Evolutionary conservation across 2,797 vertebrate genomes (phyloP).

Genomic region (Eremophila alpestris): DNA sequence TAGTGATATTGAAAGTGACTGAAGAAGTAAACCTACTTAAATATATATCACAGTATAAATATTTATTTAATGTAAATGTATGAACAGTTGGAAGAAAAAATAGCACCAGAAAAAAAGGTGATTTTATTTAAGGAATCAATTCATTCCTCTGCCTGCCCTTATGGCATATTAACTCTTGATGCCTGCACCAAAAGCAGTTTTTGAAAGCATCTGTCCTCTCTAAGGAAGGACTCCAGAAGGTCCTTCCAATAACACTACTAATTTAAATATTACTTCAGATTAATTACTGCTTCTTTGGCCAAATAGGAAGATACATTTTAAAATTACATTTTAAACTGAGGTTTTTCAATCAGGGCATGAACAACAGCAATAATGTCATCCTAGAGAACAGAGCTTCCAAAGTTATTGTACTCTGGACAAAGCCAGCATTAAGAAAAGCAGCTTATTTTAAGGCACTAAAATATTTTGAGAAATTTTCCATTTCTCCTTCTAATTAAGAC

Average conservation of each 20-base stretch:
- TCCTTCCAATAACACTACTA: background rate
- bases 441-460: conserved; percentile 53
- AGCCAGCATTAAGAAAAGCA: conserved; percentile 53
- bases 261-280: background rate
- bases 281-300: background rate
- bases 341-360: background rate
- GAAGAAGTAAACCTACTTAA: background rate
- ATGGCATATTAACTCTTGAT: background rate
- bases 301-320: background rate
- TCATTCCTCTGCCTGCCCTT: background rate
- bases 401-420: background rate
- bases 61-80: background rate
- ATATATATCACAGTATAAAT: background rate
- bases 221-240: background rate
- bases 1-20: background rate
- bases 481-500: conserved; percentile 19
- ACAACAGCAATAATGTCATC: background rate
- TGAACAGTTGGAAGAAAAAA: background rate
- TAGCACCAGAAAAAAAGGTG: background rate
- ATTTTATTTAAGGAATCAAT: background rate
- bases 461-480: conserved; percentile 25
- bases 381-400: background rate
- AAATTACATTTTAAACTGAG: background rate
- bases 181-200: background rate
- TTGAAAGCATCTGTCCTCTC: background rate